Percentiles rank a stretch among this genome's conserved stretches.
Evolutionary conservation across 2,797 vertebrate species (phyloP).

Genomic region (Cottoperca gobio): DNA sequence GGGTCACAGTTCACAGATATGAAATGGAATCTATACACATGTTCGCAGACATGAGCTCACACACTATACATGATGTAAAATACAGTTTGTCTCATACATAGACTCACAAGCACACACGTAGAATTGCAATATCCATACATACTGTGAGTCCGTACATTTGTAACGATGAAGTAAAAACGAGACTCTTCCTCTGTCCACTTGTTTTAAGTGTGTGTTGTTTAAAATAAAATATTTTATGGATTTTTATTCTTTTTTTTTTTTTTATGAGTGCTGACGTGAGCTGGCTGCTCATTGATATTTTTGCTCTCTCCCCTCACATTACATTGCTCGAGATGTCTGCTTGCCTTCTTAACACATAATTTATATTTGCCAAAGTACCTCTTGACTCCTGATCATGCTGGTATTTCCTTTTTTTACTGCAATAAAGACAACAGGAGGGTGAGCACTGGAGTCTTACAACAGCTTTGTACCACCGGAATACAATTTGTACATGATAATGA

Average conservation of each 20-base stretch:
- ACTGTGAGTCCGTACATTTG: slow-evolving; percentile 56
- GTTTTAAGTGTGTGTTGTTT: slow-evolving; percentile 92
- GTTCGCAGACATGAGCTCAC: slow-evolving; percentile 51
- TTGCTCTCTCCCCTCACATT: slow-evolving; percentile 63
- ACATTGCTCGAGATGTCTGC: slow-evolving; percentile 71
- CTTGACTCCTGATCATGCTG: slow-evolving; percentile 80
- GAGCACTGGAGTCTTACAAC: slow-evolving; percentile 81
- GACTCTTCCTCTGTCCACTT: slow-evolving; percentile 82
- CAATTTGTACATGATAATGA: slow-evolving; percentile 83
- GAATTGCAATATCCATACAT: slow-evolving; percentile 49
- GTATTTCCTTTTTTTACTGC: slow-evolving; percentile 84
- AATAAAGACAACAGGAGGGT: slow-evolving; percentile 80
- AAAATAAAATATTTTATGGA: slow-evolving; percentile 95
- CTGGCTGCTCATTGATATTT: slow-evolving; percentile 45
- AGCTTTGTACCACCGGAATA: slow-evolving; percentile 83
- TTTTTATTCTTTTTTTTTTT: slow-evolving; percentile 90
- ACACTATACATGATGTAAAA: slow-evolving; percentile 41
- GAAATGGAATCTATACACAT: slow-evolving; percentile 47
- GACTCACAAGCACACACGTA: slow-evolving; percentile 33
- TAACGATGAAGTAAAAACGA: slow-evolving; percentile 49
- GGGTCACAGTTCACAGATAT: slow-evolving; percentile 55
- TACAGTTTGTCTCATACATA: slow-evolving; percentile 48
- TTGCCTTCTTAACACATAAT: slow-evolving; percentile 82
- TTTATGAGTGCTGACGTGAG: slow-evolving; percentile 78
- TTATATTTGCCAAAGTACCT: slow-evolving; percentile 86